Base-by-base conservation (phyloP, 2,113 vertebrate genomes). In the Scalopus aquaticus region DNA sequence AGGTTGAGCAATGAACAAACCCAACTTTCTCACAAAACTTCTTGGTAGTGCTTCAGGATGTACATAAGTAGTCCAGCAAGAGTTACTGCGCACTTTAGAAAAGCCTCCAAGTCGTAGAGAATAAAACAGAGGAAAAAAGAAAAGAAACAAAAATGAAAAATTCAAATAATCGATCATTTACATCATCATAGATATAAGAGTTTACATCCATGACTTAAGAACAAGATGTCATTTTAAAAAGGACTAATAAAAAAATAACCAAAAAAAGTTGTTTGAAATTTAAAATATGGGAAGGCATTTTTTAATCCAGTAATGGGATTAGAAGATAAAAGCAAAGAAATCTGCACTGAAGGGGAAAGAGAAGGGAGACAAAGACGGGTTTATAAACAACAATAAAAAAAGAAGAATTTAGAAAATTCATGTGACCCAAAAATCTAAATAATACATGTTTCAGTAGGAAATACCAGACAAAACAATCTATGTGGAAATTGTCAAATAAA, bases 301-400 rank as follows among this genome's bases (percentile, higher is more conserved):
- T 67, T 56, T 60, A 30, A 77, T 82, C 10, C 64, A 78, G 24
- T 60, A 60, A 79, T 9, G n/a, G 13, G 12, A 51, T 79, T 51
- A 30, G 3, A 93, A 81, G n/a, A 39, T 54, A 51, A 69, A 77
- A 82, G 64, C 42, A 62, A 87, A 11, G 9, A 90, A 80, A 80
- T 32, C 2, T 42, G 13, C 69, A 37, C 26, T 67, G 30, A 80
- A 73, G 42, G 80, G 26, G 24, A 67, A n/a, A 81, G 10, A 77
- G 86, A 69, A 88, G 76, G n/a, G n/a, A 51, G 24, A 37, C 28
- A 91, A 83, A 64, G 35, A 82, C 87, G 28, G 44, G 30, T 51
- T 39, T 56, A 82, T 35, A 86, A 85, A 86, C 30, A 94, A 82
- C 69, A 73, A 78, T 11, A 92, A 54, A 46, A 74, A 15, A 79